Base-by-base conservation (phyloP, 2,797 vertebrate genomes). In the Ateles fusciceps region DNA sequence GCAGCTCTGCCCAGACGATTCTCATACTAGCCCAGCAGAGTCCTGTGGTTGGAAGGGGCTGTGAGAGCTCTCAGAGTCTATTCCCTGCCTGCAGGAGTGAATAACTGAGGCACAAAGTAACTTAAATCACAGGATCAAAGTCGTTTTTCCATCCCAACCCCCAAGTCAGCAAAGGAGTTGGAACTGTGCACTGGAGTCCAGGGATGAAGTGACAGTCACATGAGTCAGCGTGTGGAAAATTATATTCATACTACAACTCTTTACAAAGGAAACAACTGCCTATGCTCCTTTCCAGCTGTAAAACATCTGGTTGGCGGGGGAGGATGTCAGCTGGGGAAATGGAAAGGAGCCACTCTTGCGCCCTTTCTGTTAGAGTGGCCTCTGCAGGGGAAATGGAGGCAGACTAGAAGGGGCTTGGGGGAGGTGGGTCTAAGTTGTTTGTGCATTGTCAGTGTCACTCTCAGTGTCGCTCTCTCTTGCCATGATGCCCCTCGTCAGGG, bases 171-270 rank as follows among this genome's bases (percentile, higher is more conserved):
- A 89, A 81, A 94, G 57, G 55, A 86, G n/a, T 10, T 74, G 59
- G 95, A 96, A 61, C n/a, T 12, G 0, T 72, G 75, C 33, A 26
- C 78, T 46, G 30, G 87, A 57, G 57, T 64, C 85, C 33, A 26
- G 81, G 87, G 80, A 30, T 86, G 44, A 72, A n/a, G 83, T 28
- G 19, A 74, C 26, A 55, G 81, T 55, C 78, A 74, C 42, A 76
- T 78, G 95, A 96, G 59, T 96, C 94, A 96, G 92, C 5, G 1
- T 36, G 71, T 89, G 97, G 96, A 92, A 97, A 93, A 72, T 95
- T 48, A 21, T 15, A n/a, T 79, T 93, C 90, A 64, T 68, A 5
- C 57, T 68, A 50, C 7, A 6, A 72, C 86, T 95, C n/a, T 92
- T 91, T 50, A 30, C 91, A 57, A 88, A 94, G 75, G 91, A 89